Evolutionary conservation across 2,797 vertebrate species (phyloP).

Genomic region (Paguma larvata): DNA sequence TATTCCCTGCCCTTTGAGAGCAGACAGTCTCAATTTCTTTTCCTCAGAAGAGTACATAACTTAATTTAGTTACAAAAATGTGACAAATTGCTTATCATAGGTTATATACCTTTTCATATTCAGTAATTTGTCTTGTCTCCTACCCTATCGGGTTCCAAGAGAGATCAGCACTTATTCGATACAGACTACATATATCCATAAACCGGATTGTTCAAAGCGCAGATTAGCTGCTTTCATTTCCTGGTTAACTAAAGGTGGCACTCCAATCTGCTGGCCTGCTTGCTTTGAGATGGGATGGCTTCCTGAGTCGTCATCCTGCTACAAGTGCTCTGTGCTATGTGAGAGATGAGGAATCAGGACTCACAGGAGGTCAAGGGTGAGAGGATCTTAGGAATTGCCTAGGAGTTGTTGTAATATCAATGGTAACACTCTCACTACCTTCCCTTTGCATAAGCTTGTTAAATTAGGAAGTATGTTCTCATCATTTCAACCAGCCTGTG

Average conservation of each 20-base stretch:
- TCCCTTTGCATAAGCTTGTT: background rate
- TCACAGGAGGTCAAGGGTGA: background rate
- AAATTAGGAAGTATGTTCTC: background rate
- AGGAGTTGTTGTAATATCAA: background rate
- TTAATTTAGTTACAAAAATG: slow-evolving; percentile 59
- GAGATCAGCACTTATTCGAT: background rate
- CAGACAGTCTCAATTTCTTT: slow-evolving; percentile 59
- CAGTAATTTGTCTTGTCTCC: background rate
- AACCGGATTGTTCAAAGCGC: background rate
- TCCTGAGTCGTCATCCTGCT: background rate
- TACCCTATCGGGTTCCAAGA: background rate
- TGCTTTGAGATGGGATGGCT: background rate
- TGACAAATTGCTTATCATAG: slow-evolving; percentile 58
- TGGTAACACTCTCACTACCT: background rate
- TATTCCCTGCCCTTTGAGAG: slow-evolving; percentile 49
- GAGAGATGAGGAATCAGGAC: background rate
- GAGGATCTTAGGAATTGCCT: background rate
- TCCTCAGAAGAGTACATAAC: slow-evolving; percentile 47
- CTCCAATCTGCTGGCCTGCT: background rate
- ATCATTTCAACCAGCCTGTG: background rate
- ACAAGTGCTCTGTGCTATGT: background rate
- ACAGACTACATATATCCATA: background rate
- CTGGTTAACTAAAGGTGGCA: background rate
- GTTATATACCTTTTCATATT: slow-evolving; percentile 30
- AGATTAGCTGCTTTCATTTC: background rate